phyloP scores from a whole-genome alignment of 2,113 vertebrate species.

The Pseudopipra pipra region DNA sequence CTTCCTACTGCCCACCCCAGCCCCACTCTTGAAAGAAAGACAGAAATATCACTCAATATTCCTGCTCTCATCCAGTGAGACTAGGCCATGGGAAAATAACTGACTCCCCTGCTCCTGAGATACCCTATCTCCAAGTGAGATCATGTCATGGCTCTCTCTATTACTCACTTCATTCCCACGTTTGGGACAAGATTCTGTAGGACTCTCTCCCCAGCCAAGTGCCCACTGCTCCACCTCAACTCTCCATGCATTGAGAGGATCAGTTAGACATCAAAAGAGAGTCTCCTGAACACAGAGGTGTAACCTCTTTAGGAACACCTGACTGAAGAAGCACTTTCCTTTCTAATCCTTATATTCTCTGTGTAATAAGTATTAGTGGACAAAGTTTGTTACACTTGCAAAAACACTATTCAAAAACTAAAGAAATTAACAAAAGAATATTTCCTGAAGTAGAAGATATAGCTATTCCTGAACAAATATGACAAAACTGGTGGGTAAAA shows the following conservation, averaged over 20 bases:
- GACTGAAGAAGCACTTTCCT: background rate
- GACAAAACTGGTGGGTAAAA: background rate
- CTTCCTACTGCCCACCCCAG: background rate
- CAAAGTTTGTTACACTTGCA: background rate
- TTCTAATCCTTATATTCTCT: background rate
- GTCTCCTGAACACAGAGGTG: background rate
- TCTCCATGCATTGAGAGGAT: background rate
- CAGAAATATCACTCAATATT: background rate
- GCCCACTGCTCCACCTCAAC: background rate
- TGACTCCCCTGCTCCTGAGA: background rate
- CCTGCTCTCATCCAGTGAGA: background rate
- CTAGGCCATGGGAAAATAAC: background rate
- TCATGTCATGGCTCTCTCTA: background rate
- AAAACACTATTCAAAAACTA: background rate
- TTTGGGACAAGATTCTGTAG: background rate
- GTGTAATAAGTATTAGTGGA: background rate
- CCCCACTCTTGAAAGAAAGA: background rate
- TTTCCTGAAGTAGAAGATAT: background rate
- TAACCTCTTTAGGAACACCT: background rate
- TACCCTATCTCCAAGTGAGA: background rate
- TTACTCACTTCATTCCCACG: background rate
- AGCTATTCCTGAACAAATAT: background rate
- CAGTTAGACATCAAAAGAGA: background rate
- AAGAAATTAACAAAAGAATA: background rate
- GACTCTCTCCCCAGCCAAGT: background rate